Evolutionary conservation across 2,888 invertebrate genomes (phyloP), one percentile per base, ranked within the genome.

Genomic region (Aleiodes testaceus): DNA sequence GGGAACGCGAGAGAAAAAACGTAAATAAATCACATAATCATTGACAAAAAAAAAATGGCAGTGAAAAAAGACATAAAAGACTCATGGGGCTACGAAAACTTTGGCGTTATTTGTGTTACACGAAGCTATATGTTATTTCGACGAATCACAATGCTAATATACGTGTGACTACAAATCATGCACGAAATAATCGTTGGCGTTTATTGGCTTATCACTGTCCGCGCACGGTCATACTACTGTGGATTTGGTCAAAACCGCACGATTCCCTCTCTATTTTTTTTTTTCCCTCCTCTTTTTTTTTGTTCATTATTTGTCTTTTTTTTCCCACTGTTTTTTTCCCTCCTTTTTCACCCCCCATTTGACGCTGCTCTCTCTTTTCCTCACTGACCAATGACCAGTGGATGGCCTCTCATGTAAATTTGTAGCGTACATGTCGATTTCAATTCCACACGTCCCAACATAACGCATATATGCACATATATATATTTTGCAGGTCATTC

Each of bases 61-160:
- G 55, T 16, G 16, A 36, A 30, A 36, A 59, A 59, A 16, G 59
- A 36, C 59, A 59, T 59, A 36, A 59, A 14, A 16, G 36, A 59
- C 18, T 18, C 59, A 53, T 18, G 22, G 53, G 12, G 5, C 16
- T 59, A 36, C 36, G 36, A 36, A 36, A 36, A 36, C 36, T 36
- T 36, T 36, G 20, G 5, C 30, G 55, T 70, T 69, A 64, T 69
- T 70, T 47, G 66, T 44, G 49, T 47, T 44, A 72, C 65, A 73
- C 61, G 9, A 44, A 52, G 42, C 74, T 74, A 70, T 72, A 75
- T 73, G 73, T 78, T 78, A 78, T 78, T 79, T 76, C 69, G 72
- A 72, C 78, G 75, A 63, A 78, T 78, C 74, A 73, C 70, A 64
- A 76, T 75, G 77, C 78, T 78, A 79, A 79, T 79, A 79, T 77